These are phyloP conservation scores for Helicoverpa zea DNA, from an alignment of 1,140 invertebrate genomes.

Conservation along the genomic window DNA sequence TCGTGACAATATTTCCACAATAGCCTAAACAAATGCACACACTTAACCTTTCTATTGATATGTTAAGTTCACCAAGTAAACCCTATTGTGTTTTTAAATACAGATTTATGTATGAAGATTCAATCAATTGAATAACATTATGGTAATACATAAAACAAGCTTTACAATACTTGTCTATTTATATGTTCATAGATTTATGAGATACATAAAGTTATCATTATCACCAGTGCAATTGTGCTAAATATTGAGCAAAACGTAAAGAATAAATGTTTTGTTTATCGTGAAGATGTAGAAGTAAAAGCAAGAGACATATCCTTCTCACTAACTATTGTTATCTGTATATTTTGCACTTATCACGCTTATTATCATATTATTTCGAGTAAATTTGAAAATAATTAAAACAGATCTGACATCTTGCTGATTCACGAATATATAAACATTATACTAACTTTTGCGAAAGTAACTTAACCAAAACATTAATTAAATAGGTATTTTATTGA, in stretches of 20 bases:
- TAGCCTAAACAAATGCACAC: constrained; percentile 44
- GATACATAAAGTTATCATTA: constrained; percentile 29
- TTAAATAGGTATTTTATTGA: not conserved
- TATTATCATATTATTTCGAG: too few species aligned
- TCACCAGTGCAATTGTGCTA: constrained; percentile 2
- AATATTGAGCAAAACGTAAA: not conserved
- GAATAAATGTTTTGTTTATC: not conserved
- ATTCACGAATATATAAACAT: too few species aligned
- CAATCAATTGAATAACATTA: constrained; percentile 26
- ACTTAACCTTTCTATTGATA: constrained; percentile 51
- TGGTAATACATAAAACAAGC: not conserved
- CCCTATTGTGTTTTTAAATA: constrained; percentile 35
- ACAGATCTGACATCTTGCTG: too few species aligned
- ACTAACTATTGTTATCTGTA: too few species aligned
- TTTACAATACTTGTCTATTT: constrained; percentile 17
- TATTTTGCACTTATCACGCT: too few species aligned
- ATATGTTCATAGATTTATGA: constrained; percentile 3
- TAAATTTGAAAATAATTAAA: too few species aligned
- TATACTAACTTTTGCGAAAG: too few species aligned
- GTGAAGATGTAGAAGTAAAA: not conserved
- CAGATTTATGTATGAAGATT: constrained; percentile 18
- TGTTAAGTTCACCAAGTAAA: constrained; percentile 29
- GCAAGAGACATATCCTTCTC: not conserved
- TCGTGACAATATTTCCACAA: constrained; percentile 34
- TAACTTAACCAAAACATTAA: not conserved